Conservation (phyloP, 2,888 invertebrate species). For the Acleris sparsana region DNA sequence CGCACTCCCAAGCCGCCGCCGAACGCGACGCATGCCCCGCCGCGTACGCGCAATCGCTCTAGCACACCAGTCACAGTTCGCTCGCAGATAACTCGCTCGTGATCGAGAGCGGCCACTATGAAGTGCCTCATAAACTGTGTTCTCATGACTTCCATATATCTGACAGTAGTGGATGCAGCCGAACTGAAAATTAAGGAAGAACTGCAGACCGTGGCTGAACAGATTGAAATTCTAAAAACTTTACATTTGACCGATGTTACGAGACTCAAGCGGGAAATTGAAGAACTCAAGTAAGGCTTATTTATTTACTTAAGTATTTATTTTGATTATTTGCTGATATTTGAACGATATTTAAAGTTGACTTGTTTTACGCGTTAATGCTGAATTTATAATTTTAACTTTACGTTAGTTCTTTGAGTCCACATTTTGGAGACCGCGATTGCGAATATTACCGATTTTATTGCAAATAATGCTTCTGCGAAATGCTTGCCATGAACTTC, state of each 20-base stretch:
- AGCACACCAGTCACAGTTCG: no score
- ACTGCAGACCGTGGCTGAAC: conserved; percentile 55
- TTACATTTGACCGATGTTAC: conserved; percentile 57
- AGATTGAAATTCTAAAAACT: conserved; percentile 59
- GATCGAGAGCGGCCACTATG: conserved; percentile 52
- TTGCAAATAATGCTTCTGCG: no score
- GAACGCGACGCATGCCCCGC: conserved; percentile 45
- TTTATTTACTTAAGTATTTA: no score
- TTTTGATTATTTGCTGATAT: no score
- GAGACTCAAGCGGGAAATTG: conserved; percentile 60
- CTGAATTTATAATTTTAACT: no score
- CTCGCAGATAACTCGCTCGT: conserved; percentile 34
- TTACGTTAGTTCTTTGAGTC: no score
- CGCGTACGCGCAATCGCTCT: conserved; percentile 26
- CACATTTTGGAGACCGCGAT: no score
- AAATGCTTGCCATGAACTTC: no score
- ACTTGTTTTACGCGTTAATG: no score
- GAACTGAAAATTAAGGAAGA: conserved; percentile 55
- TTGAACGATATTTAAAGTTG: no score
- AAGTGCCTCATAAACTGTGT: conserved; percentile 56
- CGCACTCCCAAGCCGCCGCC: conserved; percentile 55
- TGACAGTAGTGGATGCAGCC: conserved; percentile 51
- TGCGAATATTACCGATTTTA: no score
- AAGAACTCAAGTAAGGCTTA: conserved; percentile 66
- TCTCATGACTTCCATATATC: conserved; percentile 48